Base-by-base conservation (phyloP, 2,888 invertebrate genomes). In the Eretmocerus hayati region DNA sequence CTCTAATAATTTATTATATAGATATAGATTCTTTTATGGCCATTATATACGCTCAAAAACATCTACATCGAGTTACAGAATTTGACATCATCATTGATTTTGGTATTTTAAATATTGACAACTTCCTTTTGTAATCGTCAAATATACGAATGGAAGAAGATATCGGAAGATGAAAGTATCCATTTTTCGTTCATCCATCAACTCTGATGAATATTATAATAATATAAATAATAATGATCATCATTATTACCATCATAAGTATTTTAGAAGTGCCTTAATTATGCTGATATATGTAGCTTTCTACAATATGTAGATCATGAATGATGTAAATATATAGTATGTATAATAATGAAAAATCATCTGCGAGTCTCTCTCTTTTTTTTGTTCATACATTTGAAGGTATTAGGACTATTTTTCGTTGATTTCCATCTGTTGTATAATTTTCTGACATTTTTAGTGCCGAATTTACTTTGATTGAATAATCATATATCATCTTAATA, bases 41-140 rank as follows among this genome's bases (percentile, higher is more conserved):
- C 57, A 48, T 53, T 59, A 60, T 48, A 55, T 13, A 13, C n/a
- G 18, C 43, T 41, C 31, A n/a, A n/a, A n/a, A n/a, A n/a, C 32
- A 50, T 54, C 50, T 53, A 56, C 55, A 59, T 62, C 60, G 62
- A 60, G 59, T 60, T 57, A 59, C 33, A 35, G 35, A 43, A 33
- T 32, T 37, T 23, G n/a, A n/a, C 5, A 19, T 2, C n/a, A 18
- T 23, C 42, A 8, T 13, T 19, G 16, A 18, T 16, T 39, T 20
- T 40, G 13, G 9, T 20, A 13, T 13, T 33, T 13, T 36, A 19
- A 36, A 4, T 36, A n/a, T n/a, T 36, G 8, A 19, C 36, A 19
- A 35, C 26, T 37, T 45, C 20, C 22, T 32, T n/a, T 15, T 9
- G 15, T 33, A 16, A 47, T 41, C 21, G 19, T 35, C 35, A 42